Percentiles rank a stretch among this genome's conserved stretches.
Evolutionary conservation across 1,140 invertebrate genomes (phyloP).

Genomic region (Holcopasites calliopsidis): DNA sequence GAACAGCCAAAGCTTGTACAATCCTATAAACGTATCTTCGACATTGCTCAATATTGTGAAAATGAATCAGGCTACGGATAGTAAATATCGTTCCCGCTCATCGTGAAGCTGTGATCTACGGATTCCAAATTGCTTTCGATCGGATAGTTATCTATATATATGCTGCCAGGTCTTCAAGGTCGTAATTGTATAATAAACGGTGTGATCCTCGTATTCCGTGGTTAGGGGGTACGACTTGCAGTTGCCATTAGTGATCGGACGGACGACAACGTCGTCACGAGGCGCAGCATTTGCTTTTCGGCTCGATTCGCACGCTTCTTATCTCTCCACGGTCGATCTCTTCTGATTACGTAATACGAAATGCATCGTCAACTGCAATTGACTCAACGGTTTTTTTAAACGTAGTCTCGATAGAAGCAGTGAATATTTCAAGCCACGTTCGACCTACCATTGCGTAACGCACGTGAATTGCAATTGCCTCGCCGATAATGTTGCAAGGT

Average conservation of each 20-base stretch:
- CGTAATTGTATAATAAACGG: constrained; percentile 50
- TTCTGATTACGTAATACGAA: constrained; percentile 19
- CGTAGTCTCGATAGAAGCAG: not conserved
- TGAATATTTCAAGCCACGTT: constrained; percentile 28
- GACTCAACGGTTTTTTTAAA: constrained; percentile 23
- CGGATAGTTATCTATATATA: constrained; percentile 6
- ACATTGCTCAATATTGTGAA: constrained; percentile 3
- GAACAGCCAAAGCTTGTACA: no score
- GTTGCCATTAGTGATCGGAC: constrained; percentile 15
- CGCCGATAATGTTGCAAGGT: constrained; percentile 44
- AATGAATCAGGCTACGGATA: not conserved
- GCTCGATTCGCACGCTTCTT: not conserved
- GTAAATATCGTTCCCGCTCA: not conserved
- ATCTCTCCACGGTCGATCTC: not conserved
- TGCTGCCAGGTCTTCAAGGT: constrained; percentile 37
- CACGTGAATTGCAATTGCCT: constrained; percentile 47
- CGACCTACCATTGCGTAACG: constrained; percentile 38
- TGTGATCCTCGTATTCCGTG: not conserved
- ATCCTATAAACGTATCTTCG: not conserved
- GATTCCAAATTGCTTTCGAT: constrained; percentile 17
- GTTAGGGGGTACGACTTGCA: constrained; percentile 18
- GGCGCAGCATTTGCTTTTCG: not conserved
- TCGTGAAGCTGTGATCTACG: not conserved
- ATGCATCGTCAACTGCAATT: constrained; percentile 7
- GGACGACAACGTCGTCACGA: not conserved